Evolutionary conservation across 2,797 vertebrate genomes (phyloP).

Genomic region (Hyperoplus lanceolatus): DNA sequence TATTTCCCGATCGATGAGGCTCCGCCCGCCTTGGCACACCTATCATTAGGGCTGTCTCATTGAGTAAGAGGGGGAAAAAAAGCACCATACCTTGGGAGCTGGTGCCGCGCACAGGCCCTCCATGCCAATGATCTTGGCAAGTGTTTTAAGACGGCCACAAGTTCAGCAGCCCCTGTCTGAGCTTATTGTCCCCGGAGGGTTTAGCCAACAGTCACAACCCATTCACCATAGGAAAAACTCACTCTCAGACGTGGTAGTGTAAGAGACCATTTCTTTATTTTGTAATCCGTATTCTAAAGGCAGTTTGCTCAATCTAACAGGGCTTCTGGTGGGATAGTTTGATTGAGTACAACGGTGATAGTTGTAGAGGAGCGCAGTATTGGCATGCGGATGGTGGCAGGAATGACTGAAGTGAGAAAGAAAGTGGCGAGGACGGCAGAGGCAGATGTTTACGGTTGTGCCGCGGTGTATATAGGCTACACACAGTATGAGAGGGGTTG

Average conservation of each 20-base stretch:
- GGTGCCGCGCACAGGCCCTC: constrained; percentile 20
- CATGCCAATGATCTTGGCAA: constrained; percentile 57
- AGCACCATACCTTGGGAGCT: constrained; percentile 32
- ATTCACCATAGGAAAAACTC: constrained; percentile 58
- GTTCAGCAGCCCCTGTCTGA: constrained; percentile 54
- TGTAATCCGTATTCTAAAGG: constrained; percentile 56
- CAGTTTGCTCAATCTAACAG: constrained; percentile 61
- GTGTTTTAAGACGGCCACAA: constrained; percentile 45
- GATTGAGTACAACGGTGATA: constrained; percentile 62
- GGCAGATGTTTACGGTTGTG: constrained; percentile 41
- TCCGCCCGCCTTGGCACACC: constrained; percentile 57
- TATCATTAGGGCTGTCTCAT: constrained; percentile 72
- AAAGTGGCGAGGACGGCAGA: constrained; percentile 26
- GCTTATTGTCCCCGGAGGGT: constrained; percentile 39
- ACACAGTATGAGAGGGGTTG: constrained; percentile 69
- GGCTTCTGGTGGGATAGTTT: constrained; percentile 58
- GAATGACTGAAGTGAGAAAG: constrained; percentile 49
- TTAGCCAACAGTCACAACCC: constrained; percentile 43
- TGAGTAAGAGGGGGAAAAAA: constrained; percentile 50
- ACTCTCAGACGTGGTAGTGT: constrained; percentile 24
- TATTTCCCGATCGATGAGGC: constrained; percentile 69
- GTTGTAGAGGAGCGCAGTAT: constrained; percentile 70
- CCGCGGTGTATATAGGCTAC: constrained; percentile 5
- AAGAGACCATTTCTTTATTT: constrained; percentile 45
- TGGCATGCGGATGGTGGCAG: constrained; percentile 50